phyloP scores from a whole-genome alignment of 2,113 vertebrate species.

The Chionis minor region DNA sequence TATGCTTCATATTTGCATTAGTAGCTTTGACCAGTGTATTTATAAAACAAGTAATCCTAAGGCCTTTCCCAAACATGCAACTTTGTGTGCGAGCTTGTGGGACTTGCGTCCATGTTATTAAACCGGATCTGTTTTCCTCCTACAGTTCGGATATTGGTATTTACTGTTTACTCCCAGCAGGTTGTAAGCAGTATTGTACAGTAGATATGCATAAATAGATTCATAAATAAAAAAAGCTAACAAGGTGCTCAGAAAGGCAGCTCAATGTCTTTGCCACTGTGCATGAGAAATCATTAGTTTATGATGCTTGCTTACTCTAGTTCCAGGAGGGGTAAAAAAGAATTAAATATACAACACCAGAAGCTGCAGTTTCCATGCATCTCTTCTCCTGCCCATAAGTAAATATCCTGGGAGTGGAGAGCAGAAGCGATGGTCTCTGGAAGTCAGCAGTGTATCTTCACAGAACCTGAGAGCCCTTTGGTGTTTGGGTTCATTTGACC shows the following conservation, averaged over 20 bases:
- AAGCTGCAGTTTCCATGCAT: neutral
- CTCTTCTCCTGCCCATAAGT: neutral
- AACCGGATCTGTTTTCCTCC: neutral
- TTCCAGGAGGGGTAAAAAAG: neutral
- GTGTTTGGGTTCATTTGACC: neutral
- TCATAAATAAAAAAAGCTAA: constrained; percentile 41
- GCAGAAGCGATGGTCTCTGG: neutral
- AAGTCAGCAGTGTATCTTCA: neutral
- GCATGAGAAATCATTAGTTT: neutral
- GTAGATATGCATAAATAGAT: constrained; percentile 44
- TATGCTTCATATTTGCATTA: neutral
- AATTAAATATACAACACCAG: neutral
- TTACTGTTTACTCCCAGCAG: neutral
- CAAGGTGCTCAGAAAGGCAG: constrained; percentile 41
- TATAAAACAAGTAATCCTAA: neutral
- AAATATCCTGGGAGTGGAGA: neutral
- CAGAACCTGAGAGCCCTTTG: neutral
- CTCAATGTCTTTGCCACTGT: neutral
- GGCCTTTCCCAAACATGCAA: neutral
- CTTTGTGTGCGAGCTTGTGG: neutral
- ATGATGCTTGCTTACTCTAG: neutral
- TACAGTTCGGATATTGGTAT: neutral
- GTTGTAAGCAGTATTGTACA: constrained; percentile 1
- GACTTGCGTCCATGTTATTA: neutral
- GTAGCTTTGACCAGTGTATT: neutral